phyloP scores from a whole-genome alignment of 2,888 invertebrate species.

The Synergus laeviventris region DNA sequence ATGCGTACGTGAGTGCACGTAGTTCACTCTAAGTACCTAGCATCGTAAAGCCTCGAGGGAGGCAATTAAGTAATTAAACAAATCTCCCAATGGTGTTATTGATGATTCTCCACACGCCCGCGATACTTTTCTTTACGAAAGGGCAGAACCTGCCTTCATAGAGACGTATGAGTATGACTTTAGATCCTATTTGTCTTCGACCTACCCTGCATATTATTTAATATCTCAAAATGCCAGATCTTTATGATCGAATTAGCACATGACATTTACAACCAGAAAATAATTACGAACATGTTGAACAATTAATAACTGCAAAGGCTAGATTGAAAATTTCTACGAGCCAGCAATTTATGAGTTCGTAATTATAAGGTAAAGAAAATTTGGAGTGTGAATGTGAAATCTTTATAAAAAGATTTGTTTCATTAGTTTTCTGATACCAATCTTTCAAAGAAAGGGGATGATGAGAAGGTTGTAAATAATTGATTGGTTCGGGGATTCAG shows the following conservation, averaged over 20 bases:
- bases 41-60: conserved; percentile 57
- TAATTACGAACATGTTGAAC: not conserved
- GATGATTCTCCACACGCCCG: conserved; percentile 64
- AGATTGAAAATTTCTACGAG: not conserved
- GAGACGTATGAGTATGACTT: conserved; percentile 4
- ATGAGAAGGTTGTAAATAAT: conserved; percentile 67
- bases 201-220: conserved; percentile 15
- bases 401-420: not conserved
- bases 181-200: conserved; percentile 20
- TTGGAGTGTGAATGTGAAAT: not conserved
- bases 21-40: conserved; percentile 41
- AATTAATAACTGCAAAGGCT: conserved; percentile 17
- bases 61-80: conserved; percentile 78
- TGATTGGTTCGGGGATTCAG: conserved; percentile 61
- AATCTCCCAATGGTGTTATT: conserved; percentile 69
- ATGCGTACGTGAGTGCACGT: conserved; percentile 51
- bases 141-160: conserved; percentile 27
- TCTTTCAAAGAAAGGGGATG: conserved; percentile 48
- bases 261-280: conserved; percentile 15
- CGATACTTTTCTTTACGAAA: conserved; percentile 23
- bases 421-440: conserved; percentile 35
- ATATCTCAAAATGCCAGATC: conserved; percentile 32
- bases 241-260: conserved; percentile 8
- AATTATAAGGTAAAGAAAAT: not conserved
- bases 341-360: not conserved